A percentile compares a stretch with the other conserved stretches of the same genome.
Conservation (phyloP, 53 echinoderm and acorn worm species). For the Temnopleurus reevesii region DNA sequence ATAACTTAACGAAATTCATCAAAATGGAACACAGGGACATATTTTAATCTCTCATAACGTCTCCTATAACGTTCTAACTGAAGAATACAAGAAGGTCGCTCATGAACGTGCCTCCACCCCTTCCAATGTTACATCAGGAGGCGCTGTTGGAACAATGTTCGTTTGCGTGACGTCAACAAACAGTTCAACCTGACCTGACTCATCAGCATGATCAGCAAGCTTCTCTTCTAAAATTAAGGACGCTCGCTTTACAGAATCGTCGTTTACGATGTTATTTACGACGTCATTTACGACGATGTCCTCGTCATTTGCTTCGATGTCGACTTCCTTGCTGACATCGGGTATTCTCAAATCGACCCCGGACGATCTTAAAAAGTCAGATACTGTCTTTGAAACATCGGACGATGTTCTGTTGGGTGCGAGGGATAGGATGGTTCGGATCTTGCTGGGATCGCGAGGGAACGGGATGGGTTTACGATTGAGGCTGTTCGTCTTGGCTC, state of each 20-base stretch:
- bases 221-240: background rate
- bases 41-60: too few species aligned
- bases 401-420: slow-evolving; percentile 42
- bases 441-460: slow-evolving; percentile 43
- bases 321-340: slow-evolving; percentile 24
- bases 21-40: too few species aligned
- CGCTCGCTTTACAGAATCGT: too few species aligned
- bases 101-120: slow-evolving; percentile 7
- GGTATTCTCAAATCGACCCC: background rate
- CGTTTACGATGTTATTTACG: too few species aligned
- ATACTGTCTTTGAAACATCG: slow-evolving; percentile 8
- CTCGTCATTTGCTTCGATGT: background rate
- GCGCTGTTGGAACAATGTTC: background rate
- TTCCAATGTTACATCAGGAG: slow-evolving; percentile 42
- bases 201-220: background rate
- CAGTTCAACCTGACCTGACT: background rate
- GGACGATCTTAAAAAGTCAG: slow-evolving; percentile 31
- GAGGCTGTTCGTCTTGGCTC: background rate
- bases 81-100: background rate
- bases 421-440: slow-evolving; percentile 31
- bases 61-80: too few species aligned
- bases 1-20: too few species aligned
- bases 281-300: background rate
- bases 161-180: slow-evolving; percentile 25
- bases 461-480: background rate